Conservation (phyloP, 2,888 invertebrate genomes). For the Branchinecta sandiegonensis region DNA sequence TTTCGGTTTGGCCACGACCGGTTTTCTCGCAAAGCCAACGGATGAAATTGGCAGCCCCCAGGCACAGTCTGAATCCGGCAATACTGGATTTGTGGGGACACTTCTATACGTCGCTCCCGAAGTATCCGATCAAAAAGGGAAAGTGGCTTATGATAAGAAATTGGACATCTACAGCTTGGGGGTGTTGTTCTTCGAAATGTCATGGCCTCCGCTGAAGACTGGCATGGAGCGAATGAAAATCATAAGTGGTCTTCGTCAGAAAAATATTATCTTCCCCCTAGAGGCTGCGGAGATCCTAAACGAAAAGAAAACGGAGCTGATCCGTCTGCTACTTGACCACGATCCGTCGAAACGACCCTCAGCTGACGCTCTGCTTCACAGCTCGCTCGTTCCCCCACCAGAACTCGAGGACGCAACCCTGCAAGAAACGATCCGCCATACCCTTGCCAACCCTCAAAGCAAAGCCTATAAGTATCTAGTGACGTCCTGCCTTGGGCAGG, state of each 20-base stretch:
- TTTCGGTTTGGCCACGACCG: conserved; percentile 86
- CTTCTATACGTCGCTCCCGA: conserved; percentile 92
- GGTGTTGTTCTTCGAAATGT: conserved; percentile 92
- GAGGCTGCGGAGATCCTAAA: conserved; percentile 40
- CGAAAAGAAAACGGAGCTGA: conserved; percentile 34
- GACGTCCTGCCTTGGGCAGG: conserved; percentile 42
- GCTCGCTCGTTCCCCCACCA: conserved; percentile 67
- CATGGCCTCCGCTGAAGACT: conserved; percentile 63
- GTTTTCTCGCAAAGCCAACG: conserved; percentile 38
- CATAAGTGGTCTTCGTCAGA: conserved; percentile 52
- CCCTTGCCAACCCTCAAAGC: conserved; percentile 62
- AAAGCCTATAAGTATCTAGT: conserved; percentile 59
- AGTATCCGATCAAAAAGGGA: conserved; percentile 40
- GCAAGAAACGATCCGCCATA: conserved; percentile 63
- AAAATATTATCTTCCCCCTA: conserved; percentile 55
- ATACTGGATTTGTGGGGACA: conserved; percentile 77
- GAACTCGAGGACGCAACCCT: conserved; percentile 71
- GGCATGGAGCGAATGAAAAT: conserved; percentile 77
- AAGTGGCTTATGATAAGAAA: conserved; percentile 31
- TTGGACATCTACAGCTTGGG: conserved; percentile 70
- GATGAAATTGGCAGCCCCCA: conserved; percentile 17
- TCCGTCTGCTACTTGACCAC: conserved; percentile 64
- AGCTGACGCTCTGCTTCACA: conserved; percentile 64
- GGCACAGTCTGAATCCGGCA: conserved; percentile 18
- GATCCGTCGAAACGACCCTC: conserved; percentile 69